Base-by-base conservation (phyloP, 2,113 vertebrate species). In the Prunella fulvescens region DNA sequence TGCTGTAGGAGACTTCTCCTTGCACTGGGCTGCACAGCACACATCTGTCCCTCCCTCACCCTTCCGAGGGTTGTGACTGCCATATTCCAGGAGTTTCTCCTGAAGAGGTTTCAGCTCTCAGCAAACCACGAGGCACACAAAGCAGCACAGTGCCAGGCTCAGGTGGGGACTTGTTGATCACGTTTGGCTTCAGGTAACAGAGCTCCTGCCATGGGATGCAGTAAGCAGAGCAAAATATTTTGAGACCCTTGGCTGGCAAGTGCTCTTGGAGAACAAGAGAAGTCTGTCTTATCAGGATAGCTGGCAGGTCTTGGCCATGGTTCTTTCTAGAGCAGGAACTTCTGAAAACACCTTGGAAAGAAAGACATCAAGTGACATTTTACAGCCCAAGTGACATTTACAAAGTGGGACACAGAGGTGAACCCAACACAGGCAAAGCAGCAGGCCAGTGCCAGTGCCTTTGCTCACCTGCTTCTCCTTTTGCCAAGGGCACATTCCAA, bases 311-410 rank as follows among this genome's bases (percentile, higher is more conserved):
- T 78, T 13, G 1, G 50, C 37, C 50, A 53, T 0, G 0, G 84
- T 92, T 87, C 81, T 73, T 94, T 82, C 86, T 74, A 56, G 80
- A 89, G 73, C 57, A 57, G 26, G 14, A 4, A 3, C 66, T 92
- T 67, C 69, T 67, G 85, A 70, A 88, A 84, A 90, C 22, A 66
- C 45, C 56, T 88, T 11, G 6, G 57, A 80, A 81, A 92, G 39
- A 84, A 77, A 89, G 58, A 56, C 29, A 81, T 66, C 56, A n/a
- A 88, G 61, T 60, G 65, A 73, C 47, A 65, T 91, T 93, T 93
- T 81, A 73, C 73, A 93, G 61, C 60, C 61, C 47, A 56, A 86
- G 76, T 95, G 81, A 56, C 62, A 92, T 95, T 92, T 96, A 61
- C 72, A 37, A 81, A 57, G 47, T 23, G 24, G 33, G 69, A 76